Evolutionary conservation across 2,113 vertebrate genomes (phyloP).

Genomic region (Sminthopsis crassicaudata): DNA sequence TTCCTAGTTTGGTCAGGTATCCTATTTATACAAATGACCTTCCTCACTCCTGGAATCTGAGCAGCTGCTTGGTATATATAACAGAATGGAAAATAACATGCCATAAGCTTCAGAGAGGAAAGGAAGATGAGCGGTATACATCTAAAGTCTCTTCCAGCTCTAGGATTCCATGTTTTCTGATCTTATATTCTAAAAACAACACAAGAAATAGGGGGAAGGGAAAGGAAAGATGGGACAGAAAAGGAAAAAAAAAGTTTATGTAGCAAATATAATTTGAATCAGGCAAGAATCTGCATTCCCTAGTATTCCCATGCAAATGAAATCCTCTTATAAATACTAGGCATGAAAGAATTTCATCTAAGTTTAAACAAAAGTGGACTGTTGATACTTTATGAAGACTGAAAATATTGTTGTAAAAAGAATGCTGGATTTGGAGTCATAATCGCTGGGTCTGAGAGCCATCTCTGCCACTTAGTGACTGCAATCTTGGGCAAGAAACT

Average conservation of each 20-base stretch:
- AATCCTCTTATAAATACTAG: neutral
- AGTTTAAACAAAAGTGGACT: neutral
- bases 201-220: neutral
- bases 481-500: neutral
- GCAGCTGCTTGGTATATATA: constrained; percentile 74
- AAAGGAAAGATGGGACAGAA: neutral
- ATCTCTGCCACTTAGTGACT: neutral
- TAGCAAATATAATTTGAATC: neutral
- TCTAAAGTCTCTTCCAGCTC: neutral
- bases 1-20: neutral
- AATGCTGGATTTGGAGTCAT: neutral
- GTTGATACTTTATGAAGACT: constrained; percentile 22
- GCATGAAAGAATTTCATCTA: neutral
- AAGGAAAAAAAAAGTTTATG: neutral
- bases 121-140: constrained; percentile 27
- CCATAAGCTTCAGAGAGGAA: constrained; percentile 70
- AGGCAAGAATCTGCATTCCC: neutral
- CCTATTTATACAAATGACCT: constrained; percentile 74
- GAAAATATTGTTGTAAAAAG: neutral
- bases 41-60: constrained; percentile 51
- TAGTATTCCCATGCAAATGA: neutral
- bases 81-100: constrained; percentile 66
- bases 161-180: constrained; percentile 29
- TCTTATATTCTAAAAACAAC: constrained; percentile 64
- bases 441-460: neutral